These are phyloP conservation scores for Anagyrus pseudococci DNA, from an alignment of 2,888 invertebrate species.

Conservation along the genomic window DNA sequence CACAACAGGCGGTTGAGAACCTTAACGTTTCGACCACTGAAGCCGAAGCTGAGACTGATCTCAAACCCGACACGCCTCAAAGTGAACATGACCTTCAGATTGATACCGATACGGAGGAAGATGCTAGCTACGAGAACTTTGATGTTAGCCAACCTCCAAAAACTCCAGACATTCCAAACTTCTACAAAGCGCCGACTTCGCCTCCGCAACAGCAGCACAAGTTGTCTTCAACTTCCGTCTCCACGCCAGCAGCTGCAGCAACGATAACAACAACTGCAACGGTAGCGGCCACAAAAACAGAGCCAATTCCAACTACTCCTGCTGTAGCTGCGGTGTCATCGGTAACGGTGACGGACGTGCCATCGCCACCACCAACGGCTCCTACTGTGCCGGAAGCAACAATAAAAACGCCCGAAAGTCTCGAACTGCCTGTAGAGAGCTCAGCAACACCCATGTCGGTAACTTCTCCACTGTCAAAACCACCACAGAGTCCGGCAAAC, in stretches of 20 bases:
- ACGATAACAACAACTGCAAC: neutral
- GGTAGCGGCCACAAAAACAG: conserved; percentile 3
- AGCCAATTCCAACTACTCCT: neutral
- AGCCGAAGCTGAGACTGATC: conserved; percentile 54
- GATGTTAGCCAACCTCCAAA: conserved; percentile 66
- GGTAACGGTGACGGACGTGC: neutral
- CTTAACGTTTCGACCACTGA: conserved; percentile 69
- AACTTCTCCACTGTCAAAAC: neutral
- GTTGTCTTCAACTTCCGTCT: conserved; percentile 17
- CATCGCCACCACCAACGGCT: conserved; percentile 29
- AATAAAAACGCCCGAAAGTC: conserved; percentile 14
- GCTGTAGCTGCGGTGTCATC: neutral
- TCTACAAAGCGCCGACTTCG: conserved; percentile 62
- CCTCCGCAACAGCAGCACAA: conserved; percentile 50
- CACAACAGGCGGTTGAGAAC: conserved; percentile 84
- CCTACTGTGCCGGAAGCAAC: too few species aligned
- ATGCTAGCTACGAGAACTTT: conserved; percentile 63
- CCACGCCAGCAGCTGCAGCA: conserved; percentile 24
- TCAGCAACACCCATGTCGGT: conserved; percentile 25
- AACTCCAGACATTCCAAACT: conserved; percentile 64
- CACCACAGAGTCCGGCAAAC: conserved; percentile 56
- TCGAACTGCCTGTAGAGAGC: conserved; percentile 47
- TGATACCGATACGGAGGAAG: conserved; percentile 85
- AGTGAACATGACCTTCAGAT: conserved; percentile 85
- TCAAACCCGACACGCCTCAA: conserved; percentile 84